Conservation (phyloP, 2,797 vertebrate species). For the Propithecus deckenii region DNA sequence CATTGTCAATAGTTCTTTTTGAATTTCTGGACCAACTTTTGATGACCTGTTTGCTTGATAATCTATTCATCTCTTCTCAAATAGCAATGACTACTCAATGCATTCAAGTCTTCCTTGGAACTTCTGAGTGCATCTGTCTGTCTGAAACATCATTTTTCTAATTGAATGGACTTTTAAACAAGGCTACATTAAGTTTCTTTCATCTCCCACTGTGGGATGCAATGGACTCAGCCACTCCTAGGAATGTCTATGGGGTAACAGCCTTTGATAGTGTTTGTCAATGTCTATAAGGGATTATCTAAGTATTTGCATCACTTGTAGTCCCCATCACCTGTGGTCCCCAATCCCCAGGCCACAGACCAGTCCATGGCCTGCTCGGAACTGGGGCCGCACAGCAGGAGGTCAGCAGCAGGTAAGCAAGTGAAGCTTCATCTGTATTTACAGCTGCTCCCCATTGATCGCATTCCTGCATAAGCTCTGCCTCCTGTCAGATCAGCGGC, state of each 20-base stretch:
- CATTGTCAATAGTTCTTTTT: not conserved
- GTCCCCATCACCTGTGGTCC: not conserved
- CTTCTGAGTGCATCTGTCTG: not conserved
- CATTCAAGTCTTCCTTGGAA: constrained; percentile 12
- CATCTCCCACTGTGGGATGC: not conserved
- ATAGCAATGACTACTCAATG: not conserved
- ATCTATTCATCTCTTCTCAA: not conserved
- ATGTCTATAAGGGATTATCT: not conserved
- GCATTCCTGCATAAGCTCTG: too few species aligned
- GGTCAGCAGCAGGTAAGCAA: too few species aligned
- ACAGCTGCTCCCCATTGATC: too few species aligned
- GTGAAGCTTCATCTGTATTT: too few species aligned
- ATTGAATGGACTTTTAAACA: constrained; percentile 3
- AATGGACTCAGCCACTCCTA: not conserved
- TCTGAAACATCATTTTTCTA: not conserved
- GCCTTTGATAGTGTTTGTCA: not conserved
- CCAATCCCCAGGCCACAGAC: too few species aligned
- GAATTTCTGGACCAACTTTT: constrained; percentile 11
- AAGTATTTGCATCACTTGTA: not conserved
- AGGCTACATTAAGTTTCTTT: not conserved
- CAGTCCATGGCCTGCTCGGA: too few species aligned
- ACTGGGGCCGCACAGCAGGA: too few species aligned
- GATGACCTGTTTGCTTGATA: not conserved
- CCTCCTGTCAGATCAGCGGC: too few species aligned
- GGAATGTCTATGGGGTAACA: not conserved